phyloP scores from a whole-genome alignment of 2,113 vertebrate genomes.

The Urocitellus parryii region DNA sequence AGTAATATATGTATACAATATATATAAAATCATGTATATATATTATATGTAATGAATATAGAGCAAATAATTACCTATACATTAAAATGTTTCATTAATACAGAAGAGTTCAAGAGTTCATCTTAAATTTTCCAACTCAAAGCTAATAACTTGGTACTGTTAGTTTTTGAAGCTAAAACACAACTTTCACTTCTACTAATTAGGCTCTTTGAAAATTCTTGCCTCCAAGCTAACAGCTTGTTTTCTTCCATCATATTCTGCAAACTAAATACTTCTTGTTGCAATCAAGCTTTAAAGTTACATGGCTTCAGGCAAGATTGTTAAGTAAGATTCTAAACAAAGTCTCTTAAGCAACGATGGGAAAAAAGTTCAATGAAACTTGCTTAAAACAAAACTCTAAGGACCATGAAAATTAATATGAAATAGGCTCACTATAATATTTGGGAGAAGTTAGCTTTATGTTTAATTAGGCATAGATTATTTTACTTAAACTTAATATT shows the following conservation, averaged over 20 bases:
- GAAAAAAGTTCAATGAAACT: conserved; percentile 16
- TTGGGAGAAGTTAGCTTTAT: neutral
- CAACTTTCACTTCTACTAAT: conserved; percentile 54
- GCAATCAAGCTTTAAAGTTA: conserved; percentile 62
- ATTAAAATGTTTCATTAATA: neutral
- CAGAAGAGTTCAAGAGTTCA: conserved; percentile 27
- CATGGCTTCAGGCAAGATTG: conserved; percentile 33
- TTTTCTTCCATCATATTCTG: conserved; percentile 51
- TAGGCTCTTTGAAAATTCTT: conserved; percentile 64
- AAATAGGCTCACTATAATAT: neutral
- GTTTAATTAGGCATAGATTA: neutral
- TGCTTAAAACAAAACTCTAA: neutral
- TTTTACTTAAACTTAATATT: neutral
- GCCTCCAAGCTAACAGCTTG: conserved; percentile 58
- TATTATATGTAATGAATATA: neutral
- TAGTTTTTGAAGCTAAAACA: conserved; percentile 40
- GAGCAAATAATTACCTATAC: neutral
- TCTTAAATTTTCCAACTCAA: conserved; percentile 57
- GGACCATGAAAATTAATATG: neutral
- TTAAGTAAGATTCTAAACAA: conserved; percentile 63
- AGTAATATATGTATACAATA: neutral
- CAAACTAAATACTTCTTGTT: conserved; percentile 57
- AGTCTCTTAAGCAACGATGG: conserved; percentile 54
- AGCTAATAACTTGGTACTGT: conserved; percentile 42
- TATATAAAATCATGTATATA: neutral